Evolutionary conservation across 2,797 vertebrate genomes (phyloP), one percentile per base, ranked within the genome.

Genomic region (Lacerta agilis): DNA sequence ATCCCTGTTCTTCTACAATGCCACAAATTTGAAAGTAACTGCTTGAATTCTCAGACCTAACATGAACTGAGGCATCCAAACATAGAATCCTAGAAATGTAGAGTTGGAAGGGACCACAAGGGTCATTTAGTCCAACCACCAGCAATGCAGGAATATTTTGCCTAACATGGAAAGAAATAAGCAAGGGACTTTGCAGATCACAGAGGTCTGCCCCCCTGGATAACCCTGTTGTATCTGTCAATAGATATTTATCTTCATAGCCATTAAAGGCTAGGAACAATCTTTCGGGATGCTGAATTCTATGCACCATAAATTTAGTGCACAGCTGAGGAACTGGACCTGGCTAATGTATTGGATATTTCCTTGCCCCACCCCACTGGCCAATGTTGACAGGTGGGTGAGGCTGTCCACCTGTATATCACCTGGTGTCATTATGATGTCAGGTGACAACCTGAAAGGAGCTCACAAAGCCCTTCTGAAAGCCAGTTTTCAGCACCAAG

Each of bases 1-100:
- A 5, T 81, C 83, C 43, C 2, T 36, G 81, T 86, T 86, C 17
- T 38, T 1, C 2, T 2, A 0, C 13, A 89, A 89, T 76, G 0
- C n/a, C 88, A 88, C 43, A 1, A 0, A 90, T 89, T 75, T 71
- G 36, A 61, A n/a, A 88, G 58, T 27, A 92, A 66, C 0, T 87
- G 36, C 20, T 4, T 0, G 90, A 89, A 91, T 84, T 84, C 86
- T 38, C 18, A 27, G 8, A 82, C 78, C 5, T 69, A 73, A 83
- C 82, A 87, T 18, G 61, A 66, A 33, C 27, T 90, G 38, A 90
- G 43, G 86, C 49, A 6, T 83, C 55, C 36, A 45, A 1, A 0
- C 15, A 85, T 45, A 79, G 76, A 5, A 55, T 86, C 71, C 67
- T 61, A 89, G 49, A 11, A 75, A 3, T 36, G 49, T 85, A 58